Evolutionary conservation across 2,797 vertebrate genomes (phyloP).

Genomic region (Poecilia picta): DNA sequence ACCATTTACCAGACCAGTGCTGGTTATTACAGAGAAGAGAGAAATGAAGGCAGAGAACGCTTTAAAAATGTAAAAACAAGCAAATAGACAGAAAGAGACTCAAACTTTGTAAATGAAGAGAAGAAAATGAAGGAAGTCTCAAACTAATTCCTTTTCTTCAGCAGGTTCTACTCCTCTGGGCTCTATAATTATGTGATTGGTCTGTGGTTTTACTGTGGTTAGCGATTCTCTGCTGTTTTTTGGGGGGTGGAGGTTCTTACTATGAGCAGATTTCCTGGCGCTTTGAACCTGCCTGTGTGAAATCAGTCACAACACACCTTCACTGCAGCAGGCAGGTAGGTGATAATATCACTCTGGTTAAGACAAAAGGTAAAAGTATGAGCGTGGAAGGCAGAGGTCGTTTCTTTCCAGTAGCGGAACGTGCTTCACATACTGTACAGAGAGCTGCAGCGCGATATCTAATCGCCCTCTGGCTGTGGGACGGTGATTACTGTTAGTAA

Average conservation of each 20-base stretch:
- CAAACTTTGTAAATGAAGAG: slow-evolving; percentile 28
- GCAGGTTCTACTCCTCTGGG: slow-evolving; percentile 54
- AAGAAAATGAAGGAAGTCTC: background rate
- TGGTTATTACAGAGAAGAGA: slow-evolving; percentile 62
- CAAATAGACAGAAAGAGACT: background rate
- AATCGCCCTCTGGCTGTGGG: slow-evolving; percentile 62
- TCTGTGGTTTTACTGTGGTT: slow-evolving; percentile 48
- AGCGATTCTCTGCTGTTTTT: slow-evolving; percentile 53
- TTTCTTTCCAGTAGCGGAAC: slow-evolving; percentile 59
- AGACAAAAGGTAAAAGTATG: slow-evolving; percentile 54
- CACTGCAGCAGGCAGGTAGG: slow-evolving; percentile 54
- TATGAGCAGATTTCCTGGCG: slow-evolving; percentile 50
- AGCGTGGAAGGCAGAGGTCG: slow-evolving; percentile 67
- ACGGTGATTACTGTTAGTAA: slow-evolving; percentile 45
- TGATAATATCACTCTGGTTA: slow-evolving; percentile 66
- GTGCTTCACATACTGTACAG: slow-evolving; percentile 61
- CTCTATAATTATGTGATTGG: slow-evolving; percentile 66
- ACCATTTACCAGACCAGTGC: slow-evolving; percentile 69
- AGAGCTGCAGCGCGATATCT: slow-evolving; percentile 40
- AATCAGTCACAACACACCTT: slow-evolving; percentile 69
- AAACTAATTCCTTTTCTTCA: slow-evolving; percentile 28
- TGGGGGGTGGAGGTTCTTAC: slow-evolving; percentile 28
- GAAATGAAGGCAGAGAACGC: slow-evolving; percentile 15
- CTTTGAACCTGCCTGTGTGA: slow-evolving; percentile 66
- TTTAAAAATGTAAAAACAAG: slow-evolving; percentile 16